Evolutionary conservation across 2,888 invertebrate species (phyloP).

Genomic region (Euproctis similis): DNA sequence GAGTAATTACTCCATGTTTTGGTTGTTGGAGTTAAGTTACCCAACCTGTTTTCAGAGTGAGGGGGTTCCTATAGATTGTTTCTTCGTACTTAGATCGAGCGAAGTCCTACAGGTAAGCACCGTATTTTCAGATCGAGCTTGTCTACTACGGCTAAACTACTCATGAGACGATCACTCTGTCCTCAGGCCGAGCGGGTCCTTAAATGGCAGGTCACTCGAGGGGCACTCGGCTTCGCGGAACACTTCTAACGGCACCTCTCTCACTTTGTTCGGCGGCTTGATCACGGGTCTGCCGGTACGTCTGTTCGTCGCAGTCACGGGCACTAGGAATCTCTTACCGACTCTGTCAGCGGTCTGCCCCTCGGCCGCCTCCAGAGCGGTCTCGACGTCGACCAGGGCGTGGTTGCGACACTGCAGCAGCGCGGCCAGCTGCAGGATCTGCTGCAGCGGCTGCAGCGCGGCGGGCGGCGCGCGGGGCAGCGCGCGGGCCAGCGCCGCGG

Average conservation of each 20-base stretch:
- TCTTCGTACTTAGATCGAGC: too few relatives aligned
- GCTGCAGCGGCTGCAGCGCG: conserved; percentile 37
- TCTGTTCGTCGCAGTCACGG: conserved; percentile 33
- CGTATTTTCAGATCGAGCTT: too few relatives aligned
- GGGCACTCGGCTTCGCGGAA: conserved; percentile 56
- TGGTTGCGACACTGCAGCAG: conserved; percentile 63
- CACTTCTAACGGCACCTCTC: conserved; percentile 59
- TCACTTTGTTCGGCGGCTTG: conserved; percentile 35
- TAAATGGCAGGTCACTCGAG: conserved; percentile 47
- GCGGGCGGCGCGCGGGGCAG: conserved; percentile 36
- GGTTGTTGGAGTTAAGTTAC: too few relatives aligned
- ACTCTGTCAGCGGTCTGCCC: conserved; percentile 39
- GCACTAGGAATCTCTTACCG: conserved; percentile 43
- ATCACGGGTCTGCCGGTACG: conserved; percentile 15
- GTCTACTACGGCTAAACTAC: too few relatives aligned
- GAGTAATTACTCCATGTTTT: too few relatives aligned
- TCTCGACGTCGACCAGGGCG: conserved; percentile 66
- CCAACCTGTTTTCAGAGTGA: too few relatives aligned
- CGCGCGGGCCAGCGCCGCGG: conserved; percentile 34
- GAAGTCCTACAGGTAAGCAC: too few relatives aligned
- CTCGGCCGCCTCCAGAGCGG: conserved; percentile 70
- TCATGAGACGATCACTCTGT: conserved; percentile 70
- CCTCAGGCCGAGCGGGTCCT: conserved; percentile 55
- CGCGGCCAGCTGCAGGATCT: conserved; percentile 54
- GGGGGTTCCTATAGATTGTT: too few relatives aligned